Evolutionary conservation across 2,797 vertebrate genomes (phyloP).

Genomic region (Perodicticus potto): DNA sequence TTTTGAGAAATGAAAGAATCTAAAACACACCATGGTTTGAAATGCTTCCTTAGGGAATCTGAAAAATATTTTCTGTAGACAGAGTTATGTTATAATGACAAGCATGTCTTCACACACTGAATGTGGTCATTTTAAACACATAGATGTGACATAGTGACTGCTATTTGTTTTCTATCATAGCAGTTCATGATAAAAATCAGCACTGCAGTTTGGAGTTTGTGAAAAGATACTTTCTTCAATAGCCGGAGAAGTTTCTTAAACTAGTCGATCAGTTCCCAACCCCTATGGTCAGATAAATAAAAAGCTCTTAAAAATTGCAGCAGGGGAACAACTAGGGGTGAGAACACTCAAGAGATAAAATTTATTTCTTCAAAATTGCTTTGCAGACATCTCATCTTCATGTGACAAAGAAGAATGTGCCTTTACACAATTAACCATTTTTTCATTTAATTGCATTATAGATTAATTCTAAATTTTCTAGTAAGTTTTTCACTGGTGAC

Average conservation of each 20-base stretch:
- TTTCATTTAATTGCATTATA: slow-evolving; percentile 17
- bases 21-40: neutral
- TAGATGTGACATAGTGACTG: neutral
- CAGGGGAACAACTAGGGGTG: neutral
- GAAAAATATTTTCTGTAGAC: neutral
- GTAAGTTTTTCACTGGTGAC: slow-evolving; percentile 23
- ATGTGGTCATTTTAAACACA: neutral
- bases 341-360: slow-evolving; percentile 33
- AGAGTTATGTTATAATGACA: slow-evolving; percentile 38
- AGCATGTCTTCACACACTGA: neutral
- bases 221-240: neutral
- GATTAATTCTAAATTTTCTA: slow-evolving; percentile 58
- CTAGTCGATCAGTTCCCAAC: neutral
- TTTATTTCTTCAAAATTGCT: slow-evolving; percentile 64
- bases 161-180: slow-evolving; percentile 49
- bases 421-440: slow-evolving; percentile 52
- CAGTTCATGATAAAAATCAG: neutral
- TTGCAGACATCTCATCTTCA: slow-evolving; percentile 58
- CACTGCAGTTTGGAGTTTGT: neutral
- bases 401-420: neutral
- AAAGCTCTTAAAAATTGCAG: neutral
- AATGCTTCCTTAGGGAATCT: neutral
- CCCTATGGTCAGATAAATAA: neutral
- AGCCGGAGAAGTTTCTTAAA: neutral
- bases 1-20: neutral